Evolutionary conservation across 1,140 invertebrate genomes (phyloP).

Genomic region (Acromyrmex echinatior): DNA sequence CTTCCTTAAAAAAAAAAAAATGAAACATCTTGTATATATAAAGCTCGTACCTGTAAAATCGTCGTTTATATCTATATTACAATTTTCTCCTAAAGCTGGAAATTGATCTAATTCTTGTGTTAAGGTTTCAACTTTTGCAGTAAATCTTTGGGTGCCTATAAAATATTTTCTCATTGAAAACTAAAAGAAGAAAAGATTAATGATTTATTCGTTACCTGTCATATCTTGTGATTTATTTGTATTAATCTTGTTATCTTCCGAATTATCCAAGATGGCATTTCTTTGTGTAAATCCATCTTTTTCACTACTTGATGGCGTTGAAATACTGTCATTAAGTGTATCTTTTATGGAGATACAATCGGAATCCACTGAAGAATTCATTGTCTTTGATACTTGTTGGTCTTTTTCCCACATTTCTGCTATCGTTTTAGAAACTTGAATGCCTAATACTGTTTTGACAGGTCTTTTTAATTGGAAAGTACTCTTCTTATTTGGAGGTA

Average conservation of each 20-base stretch:
- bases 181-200: background rate
- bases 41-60: conserved; percentile 50
- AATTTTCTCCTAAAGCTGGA: conserved; percentile 74
- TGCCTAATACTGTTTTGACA: conserved; percentile 75
- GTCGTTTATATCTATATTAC: conserved; percentile 61
- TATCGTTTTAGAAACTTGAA: conserved; percentile 74
- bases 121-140: conserved; percentile 59
- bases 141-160: conserved; percentile 41
- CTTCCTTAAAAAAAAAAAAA: too few relatives aligned
- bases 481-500: conserved; percentile 61
- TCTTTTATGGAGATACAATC: background rate
- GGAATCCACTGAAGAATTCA: conserved; percentile 22
- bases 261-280: background rate
- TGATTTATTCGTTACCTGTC: background rate
- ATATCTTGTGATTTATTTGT: conserved; percentile 25
- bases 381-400: conserved; percentile 39
- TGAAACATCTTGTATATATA: too few relatives aligned
- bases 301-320: conserved; percentile 1
- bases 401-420: conserved; percentile 78
- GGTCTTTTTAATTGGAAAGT: conserved; percentile 81
- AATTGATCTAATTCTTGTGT: conserved; percentile 77
- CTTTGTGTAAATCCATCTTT: conserved; percentile 18
- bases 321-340: background rate
- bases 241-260: background rate
- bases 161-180: conserved; percentile 32